These are phyloP conservation scores for Stenodema calcarata DNA, from an alignment of 2,888 invertebrate species.

Conservation along the genomic window DNA sequence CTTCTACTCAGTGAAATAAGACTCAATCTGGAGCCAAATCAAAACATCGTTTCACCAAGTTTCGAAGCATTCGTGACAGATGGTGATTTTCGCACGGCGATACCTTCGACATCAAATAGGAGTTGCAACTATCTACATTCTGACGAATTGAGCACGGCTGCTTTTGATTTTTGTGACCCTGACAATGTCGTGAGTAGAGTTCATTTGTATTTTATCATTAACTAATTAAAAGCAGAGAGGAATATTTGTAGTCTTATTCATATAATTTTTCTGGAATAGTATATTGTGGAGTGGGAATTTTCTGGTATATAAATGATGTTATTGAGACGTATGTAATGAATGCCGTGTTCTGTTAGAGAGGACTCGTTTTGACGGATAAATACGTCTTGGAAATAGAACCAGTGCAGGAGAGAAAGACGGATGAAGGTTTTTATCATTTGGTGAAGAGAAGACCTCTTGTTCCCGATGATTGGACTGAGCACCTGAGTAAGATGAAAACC, in stretches of 20 bases:
- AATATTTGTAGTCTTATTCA: too few relatives aligned
- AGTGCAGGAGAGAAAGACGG: slow-evolving; percentile 6
- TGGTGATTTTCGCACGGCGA: slow-evolving; percentile 60
- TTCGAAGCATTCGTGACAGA: slow-evolving; percentile 69
- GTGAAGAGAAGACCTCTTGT: slow-evolving; percentile 45
- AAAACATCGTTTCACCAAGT: slow-evolving; percentile 67
- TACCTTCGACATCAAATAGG: neutral
- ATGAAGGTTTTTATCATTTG: slow-evolving; percentile 40
- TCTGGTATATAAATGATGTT: too few relatives aligned
- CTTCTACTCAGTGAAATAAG: slow-evolving; percentile 62
- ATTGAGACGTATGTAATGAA: too few relatives aligned
- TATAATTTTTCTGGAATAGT: too few relatives aligned
- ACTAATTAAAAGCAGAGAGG: too few relatives aligned
- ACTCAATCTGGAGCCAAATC: slow-evolving; percentile 70
- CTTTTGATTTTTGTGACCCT: slow-evolving; percentile 72
- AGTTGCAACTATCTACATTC: slow-evolving; percentile 72
- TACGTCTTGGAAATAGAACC: slow-evolving; percentile 75
- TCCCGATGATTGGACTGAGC: slow-evolving; percentile 53
- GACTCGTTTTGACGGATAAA: slow-evolving; percentile 72
- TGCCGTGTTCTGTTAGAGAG: slow-evolving; percentile 66
- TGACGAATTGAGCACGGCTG: slow-evolving; percentile 68
- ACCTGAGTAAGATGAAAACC: slow-evolving; percentile 51
- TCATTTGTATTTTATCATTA: neutral
- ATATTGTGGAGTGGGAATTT: too few relatives aligned
- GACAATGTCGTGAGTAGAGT: slow-evolving; percentile 66